Percentiles rank a stretch among this genome's conserved stretches.
Conservation (phyloP, 2,888 invertebrate genomes). For the Erynnis tages region DNA sequence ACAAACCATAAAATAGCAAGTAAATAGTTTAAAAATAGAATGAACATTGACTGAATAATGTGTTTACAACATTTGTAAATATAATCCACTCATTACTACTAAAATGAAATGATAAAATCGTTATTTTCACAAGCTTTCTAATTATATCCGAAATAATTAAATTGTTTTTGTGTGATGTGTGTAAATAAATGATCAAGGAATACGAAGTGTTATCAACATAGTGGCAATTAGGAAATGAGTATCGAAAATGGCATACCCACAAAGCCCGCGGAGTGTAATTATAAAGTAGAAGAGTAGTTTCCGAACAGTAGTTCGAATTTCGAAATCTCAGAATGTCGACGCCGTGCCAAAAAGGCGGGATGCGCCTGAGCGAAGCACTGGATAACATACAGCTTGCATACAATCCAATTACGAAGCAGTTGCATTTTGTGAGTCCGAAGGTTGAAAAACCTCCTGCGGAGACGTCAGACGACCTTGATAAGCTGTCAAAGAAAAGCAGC, state of each 20-base stretch:
- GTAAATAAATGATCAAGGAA: conserved; percentile 29
- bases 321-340: conserved; percentile 56
- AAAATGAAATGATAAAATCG: conserved; percentile 26
- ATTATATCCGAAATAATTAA: conserved; percentile 24
- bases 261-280: conserved; percentile 35
- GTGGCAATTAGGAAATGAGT: conserved; percentile 28
- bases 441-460: conserved; percentile 59
- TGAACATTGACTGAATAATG: conserved; percentile 24
- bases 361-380: conserved; percentile 85
- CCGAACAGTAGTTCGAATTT: conserved; percentile 44
- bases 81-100: conserved; percentile 27
- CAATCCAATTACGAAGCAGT: conserved; percentile 87
- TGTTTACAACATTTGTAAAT: conserved; percentile 32
- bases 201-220: conserved; percentile 19
- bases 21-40: conserved; percentile 28
- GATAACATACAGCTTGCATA: conserved; percentile 88
- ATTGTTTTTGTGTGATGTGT: conserved; percentile 24
- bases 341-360: conserved; percentile 77
- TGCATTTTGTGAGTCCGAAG: conserved; percentile 82
- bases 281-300: conserved; percentile 53
- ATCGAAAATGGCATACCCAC: conserved; percentile 48
- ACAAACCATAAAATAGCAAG: conserved; percentile 37
- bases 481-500: conserved; percentile 75
- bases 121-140: conserved; percentile 28
- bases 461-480: conserved; percentile 62